Evolutionary conservation across 1,140 invertebrate genomes (phyloP), one percentile per base, ranked within the genome.

Genomic region (Euborellia annulipes): DNA sequence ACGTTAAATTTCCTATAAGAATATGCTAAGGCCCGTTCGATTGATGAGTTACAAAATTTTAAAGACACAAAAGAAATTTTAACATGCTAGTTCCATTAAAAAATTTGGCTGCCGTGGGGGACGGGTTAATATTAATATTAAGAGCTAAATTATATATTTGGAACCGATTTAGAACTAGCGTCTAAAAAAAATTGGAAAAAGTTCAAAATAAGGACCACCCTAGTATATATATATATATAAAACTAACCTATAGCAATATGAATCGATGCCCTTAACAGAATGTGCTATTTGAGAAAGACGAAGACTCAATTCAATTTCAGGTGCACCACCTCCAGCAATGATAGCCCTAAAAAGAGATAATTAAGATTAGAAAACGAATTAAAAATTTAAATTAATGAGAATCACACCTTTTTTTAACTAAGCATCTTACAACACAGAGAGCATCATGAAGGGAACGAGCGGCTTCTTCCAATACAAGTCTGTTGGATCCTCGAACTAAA

Each of bases 401-500:
- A 38, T 27, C 52, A 50, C 54, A 78, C 70, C 68, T 79, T 43
- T 95, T 82, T 55, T 94, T 94, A 0, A 98, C 93, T 42, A 98
- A 71, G 66, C 95, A 98, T 53, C 95, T 78, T 57, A 98, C 87
- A 11, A 96, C 94, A 66, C 95, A 99, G 3, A 99, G 71, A 11
- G 96, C 95, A 69, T 99, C 96, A 62, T 99, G 96, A 23, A 99
- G 65, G 3, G 94, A 98, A 52, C 96, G 73, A 32, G 85, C 85
- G 41, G 92, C 93, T 71, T 98, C 94, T 55, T 95, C 92, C 27
- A 87, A 65, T 16, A 98, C 91, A 30, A 98, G 72, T 61, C 95
- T 94, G 62, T 97, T 98, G n/a, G 92, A 93, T 16, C 94, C 96
- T 50, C 93, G 79, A 43, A 97, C 82, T 30, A 98, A 65, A 45